Evolutionary conservation across 2,888 invertebrate genomes (phyloP), one percentile per base, ranked within the genome.

Genomic region (Rhodophaea formosa): DNA sequence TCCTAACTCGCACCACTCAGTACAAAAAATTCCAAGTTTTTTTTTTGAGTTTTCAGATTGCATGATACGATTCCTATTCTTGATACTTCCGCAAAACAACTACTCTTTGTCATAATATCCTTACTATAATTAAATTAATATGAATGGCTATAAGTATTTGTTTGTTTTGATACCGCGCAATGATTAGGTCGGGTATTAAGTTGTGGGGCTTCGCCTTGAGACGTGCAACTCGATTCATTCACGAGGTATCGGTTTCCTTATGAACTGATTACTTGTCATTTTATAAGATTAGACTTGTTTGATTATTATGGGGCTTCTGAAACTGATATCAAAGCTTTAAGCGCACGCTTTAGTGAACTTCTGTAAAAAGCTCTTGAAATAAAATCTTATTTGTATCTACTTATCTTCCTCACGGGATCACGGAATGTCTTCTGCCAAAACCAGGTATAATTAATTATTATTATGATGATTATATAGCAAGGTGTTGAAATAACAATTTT

Each of bases 131-230:
- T 45, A 12, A 39, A 49, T 56, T 56, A 42, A 56, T 49, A 39
- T 10, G 15, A 54, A 42, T 30, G 23, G 49, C 14, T 59, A 17
- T 46, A 52, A 54, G 43, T 54, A 14, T 45, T 42, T 56, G 52
- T 65, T 64, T 65, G 62, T 67, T 65, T 65, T 68, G 67, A 67
- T 70, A 75, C 74, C 67, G 65, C 67, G 64, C 67, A 69, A 72
- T 76, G 77, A 84, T 82, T 79, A 77, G 72, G 74, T 77, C 51
- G 51, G 74, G 84, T 63, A 77, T 82, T 82, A 80, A 46, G 74
- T 75, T 62, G 67, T 66, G 46, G 3, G 87, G 84, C 67, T 84
- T 87, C 85, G 57, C 64, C 75, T 78, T 75, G 75, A 82, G 83
- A 83, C 80, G 68, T 66, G 69, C 72, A 80, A 84, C 60, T 53